Percentiles rank a stretch among this genome's conserved stretches.
Evolutionary conservation across 1,140 invertebrate genomes (phyloP).

Genomic region (Hetaerina americana): DNA sequence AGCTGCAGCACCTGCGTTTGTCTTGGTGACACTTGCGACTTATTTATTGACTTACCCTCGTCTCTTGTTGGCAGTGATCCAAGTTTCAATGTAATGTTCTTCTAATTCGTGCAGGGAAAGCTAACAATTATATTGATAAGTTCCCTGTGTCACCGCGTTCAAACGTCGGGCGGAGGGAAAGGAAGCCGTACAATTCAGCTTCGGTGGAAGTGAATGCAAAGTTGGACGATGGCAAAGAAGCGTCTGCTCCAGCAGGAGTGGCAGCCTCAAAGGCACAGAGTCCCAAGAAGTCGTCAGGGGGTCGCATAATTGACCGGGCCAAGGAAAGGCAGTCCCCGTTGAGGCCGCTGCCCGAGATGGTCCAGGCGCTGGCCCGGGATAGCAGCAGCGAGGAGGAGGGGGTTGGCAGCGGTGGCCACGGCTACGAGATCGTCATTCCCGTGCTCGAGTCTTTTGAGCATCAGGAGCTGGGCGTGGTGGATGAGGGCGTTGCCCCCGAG

Average conservation of each 20-base stretch:
- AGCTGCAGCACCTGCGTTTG: no score
- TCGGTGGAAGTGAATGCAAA: slow-evolving; percentile 12
- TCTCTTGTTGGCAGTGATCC: no score
- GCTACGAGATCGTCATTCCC: neutral
- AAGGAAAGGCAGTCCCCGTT: slow-evolving; percentile 36
- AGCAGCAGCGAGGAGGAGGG: slow-evolving; percentile 28
- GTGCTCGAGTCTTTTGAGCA: neutral
- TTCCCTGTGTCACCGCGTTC: neutral
- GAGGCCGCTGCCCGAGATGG: slow-evolving; percentile 32
- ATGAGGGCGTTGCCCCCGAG: neutral
- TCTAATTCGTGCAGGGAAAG: neutral
- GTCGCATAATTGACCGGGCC: slow-evolving; percentile 31
- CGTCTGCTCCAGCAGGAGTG: neutral
- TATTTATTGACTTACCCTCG: no score
- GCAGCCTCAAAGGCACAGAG: neutral
- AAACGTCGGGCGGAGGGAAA: neutral
- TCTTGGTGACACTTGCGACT: no score
- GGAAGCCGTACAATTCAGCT: neutral
- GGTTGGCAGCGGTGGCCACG: slow-evolving; percentile 16
- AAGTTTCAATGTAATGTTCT: no score
- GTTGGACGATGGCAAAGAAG: slow-evolving; percentile 1
- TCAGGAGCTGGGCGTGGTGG: neutral
- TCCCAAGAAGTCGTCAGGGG: neutral
- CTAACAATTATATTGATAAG: neutral
- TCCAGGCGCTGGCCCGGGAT: slow-evolving; percentile 19